Conservation (phyloP, 2,888 invertebrate genomes). For the Strigamia maritima region DNA sequence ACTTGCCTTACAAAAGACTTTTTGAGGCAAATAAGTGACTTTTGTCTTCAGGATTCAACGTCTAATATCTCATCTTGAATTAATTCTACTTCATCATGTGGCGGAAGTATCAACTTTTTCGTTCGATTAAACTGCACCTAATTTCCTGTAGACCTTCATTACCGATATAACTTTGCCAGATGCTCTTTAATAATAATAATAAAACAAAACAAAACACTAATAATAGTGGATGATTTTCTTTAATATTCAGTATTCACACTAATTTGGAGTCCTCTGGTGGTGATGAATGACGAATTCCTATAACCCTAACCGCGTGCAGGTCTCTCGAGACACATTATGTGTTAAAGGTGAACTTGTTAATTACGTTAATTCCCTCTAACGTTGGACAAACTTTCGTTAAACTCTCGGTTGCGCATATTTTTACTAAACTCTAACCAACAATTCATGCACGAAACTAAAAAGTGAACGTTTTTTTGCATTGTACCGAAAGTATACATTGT, state of each 20-base stretch:
- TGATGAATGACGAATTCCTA: not conserved
- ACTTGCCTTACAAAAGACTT: no score
- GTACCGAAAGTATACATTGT: no score
- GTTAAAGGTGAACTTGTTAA: not conserved
- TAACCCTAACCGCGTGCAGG: not conserved
- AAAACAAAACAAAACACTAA: not conserved
- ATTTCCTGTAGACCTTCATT: not conserved
- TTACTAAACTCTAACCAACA: no score
- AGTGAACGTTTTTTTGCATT: no score
- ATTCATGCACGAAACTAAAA: no score
- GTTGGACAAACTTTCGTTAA: no score
- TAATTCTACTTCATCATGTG: not conserved
- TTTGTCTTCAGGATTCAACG: no score
- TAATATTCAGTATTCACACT: not conserved
- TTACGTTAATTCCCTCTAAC: no score
- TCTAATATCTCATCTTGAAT: not conserved
- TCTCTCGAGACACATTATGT: not conserved
- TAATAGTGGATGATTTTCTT: not conserved
- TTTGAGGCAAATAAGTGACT: no score
- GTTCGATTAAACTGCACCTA: not conserved
- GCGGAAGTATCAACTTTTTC: not conserved
- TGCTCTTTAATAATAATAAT: not conserved
- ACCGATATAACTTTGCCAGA: not conserved
- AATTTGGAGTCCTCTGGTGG: not conserved
- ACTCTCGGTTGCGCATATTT: no score